A percentile compares a stretch with the other conserved stretches of the same genome.
These are phyloP conservation scores for Zosterops pallidus DNA, from an alignment of 2,113 vertebrate species.

Conservation along the genomic window DNA sequence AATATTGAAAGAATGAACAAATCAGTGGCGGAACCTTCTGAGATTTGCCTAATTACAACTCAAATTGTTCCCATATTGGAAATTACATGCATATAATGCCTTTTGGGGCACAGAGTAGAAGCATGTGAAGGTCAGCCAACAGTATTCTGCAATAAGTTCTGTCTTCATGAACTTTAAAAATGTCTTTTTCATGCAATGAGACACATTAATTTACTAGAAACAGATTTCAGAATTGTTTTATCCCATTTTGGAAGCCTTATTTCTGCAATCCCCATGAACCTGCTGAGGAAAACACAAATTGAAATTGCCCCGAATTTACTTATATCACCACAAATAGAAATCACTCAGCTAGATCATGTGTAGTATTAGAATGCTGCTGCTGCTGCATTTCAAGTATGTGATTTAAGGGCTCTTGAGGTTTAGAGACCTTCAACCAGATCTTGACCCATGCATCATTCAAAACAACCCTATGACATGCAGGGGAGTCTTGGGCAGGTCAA, in stretches of 20 bases:
- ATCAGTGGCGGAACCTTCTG: conserved; percentile 84
- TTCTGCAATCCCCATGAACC: conserved; percentile 70
- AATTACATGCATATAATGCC: conserved; percentile 84
- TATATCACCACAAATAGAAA: not conserved
- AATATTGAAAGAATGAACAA: conserved; percentile 83
- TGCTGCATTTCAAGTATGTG: not conserved
- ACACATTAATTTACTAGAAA: conserved; percentile 79
- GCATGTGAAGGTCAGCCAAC: conserved; percentile 81
- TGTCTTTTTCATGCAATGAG: conserved; percentile 74
- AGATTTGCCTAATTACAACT: conserved; percentile 86
- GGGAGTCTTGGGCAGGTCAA: not conserved
- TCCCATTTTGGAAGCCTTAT: conserved; percentile 76
- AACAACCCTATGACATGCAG: not conserved
- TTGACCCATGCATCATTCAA: not conserved
- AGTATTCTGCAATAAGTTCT: conserved; percentile 68
- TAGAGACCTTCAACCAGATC: not conserved
- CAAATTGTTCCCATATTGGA: conserved; percentile 91
- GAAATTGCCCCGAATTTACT: conserved; percentile 17
- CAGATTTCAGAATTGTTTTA: conserved; percentile 79
- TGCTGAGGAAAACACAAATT: conserved; percentile 61
- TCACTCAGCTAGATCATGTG: not conserved
- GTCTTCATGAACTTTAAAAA: conserved; percentile 73
- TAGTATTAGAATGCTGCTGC: not conserved
- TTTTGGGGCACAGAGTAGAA: conserved; percentile 80
- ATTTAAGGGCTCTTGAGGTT: not conserved